Base-by-base conservation (phyloP, 2,797 vertebrate genomes). In the Acrossocheilus fasciatus region DNA sequence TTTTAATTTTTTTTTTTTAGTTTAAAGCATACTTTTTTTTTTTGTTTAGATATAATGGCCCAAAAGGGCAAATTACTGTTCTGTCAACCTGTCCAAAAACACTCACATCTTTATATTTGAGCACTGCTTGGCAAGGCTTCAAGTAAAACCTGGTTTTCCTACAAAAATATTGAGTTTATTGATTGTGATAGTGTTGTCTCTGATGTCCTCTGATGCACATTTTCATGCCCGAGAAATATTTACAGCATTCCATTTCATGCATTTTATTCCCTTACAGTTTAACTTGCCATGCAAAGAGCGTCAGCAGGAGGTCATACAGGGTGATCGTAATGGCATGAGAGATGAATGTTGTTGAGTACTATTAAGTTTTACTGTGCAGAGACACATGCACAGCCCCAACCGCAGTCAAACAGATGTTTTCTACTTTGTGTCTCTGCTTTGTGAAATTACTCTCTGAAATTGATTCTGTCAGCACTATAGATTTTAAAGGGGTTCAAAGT, bases 291-390 rank as follows among this genome's bases (percentile, higher is more conserved):
- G 81, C 47, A 52, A 43, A 54, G 43, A 52, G 47, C 23, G 1
- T 81, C 64, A 77, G 11, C 30, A 47, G 12, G 43, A 26, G 70
- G 69, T 85, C 36, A 69, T 34, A 54, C 6, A 39, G 39, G 69
- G 54, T 54, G 15, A 75, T 14, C 18, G 4, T n/a, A 57, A 57
- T 85, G 62, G 12, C 62, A 50, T 57, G n/a, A 57, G 50, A 34
- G 64, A 76, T 88, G 82, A 83, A 59, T 86, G 57, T 43, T 83
- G 75, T 82, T 47, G 36, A 54, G 83, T 80, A 41, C 57, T 68
- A 34, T 80, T 76, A 64, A 7, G 20, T 50, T 74, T 54, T 59
- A 34, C 26, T 62, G 41, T 72, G 45, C 47, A 45, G 52, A 59
- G 75, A 74, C 23, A 66, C 57, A 45, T 14, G 36, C 69, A 23